A percentile compares a stretch with the other conserved stretches of the same genome.
phyloP scores from a whole-genome alignment of 1,140 invertebrate genomes.

The Heliconius himera region DNA sequence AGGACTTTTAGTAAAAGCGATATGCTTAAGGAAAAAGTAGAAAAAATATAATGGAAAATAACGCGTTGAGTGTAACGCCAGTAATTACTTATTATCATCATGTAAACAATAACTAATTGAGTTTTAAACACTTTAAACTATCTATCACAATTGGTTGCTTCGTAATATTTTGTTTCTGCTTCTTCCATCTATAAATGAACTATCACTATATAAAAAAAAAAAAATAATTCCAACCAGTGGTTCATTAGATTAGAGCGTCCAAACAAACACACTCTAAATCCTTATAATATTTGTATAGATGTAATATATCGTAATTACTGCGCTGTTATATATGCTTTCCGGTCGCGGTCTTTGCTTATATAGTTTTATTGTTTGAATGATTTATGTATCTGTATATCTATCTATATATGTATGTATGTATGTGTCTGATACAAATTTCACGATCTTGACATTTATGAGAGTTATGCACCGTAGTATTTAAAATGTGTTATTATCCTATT shows the following conservation, averaged over 20 bases:
- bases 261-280: too few species aligned
- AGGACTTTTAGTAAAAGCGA: not conserved
- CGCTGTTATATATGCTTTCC: constrained; percentile 8
- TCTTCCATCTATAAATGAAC: too few species aligned
- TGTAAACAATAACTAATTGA: constrained; percentile 28
- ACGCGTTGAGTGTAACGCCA: not conserved
- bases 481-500: not conserved
- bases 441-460: constrained; percentile 22
- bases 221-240: too few species aligned
- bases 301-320: not conserved
- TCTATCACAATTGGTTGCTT: not conserved
- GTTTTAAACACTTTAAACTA: constrained; percentile 13
- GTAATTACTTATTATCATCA: constrained; percentile 24
- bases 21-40: not conserved
- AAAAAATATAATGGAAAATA: constrained; percentile 16
- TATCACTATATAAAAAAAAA: too few species aligned
- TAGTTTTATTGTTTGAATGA: constrained; percentile 7
- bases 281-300: not conserved
- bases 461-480: not conserved
- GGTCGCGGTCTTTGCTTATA: not conserved
- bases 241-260: too few species aligned
- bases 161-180: not conserved
- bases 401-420: not conserved
- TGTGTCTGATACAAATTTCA: constrained; percentile 21
- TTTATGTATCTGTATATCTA: not conserved